Conservation (phyloP, 2,113 vertebrate genomes). For the Ailurus styani region DNA sequence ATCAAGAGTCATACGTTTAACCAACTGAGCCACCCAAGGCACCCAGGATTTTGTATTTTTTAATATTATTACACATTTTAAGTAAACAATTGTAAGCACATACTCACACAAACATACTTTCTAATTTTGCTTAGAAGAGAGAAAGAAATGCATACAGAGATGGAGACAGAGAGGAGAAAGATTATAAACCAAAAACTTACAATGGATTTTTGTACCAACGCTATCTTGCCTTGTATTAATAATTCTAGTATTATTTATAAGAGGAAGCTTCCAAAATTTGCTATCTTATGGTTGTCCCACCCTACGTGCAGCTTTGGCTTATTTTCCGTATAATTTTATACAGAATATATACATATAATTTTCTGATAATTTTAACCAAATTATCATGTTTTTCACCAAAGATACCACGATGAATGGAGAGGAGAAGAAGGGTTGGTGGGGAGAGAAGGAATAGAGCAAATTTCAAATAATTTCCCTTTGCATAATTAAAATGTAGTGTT, state of each 20-base stretch:
- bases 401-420: not conserved
- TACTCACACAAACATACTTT: not conserved
- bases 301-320: not conserved
- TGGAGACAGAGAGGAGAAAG: not conserved
- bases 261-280: not conserved
- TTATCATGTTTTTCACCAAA: not conserved
- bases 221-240: not conserved
- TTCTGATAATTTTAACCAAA: not conserved
- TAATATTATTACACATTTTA: not conserved
- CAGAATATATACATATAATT: too few species aligned
- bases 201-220: not conserved
- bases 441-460: not conserved
- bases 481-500: slow-evolving; percentile 40
- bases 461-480: not conserved
- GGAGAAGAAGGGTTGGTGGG: not conserved
- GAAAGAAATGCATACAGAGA: not conserved
- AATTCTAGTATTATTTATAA: slow-evolving; percentile 11
- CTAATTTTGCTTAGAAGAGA: not conserved
- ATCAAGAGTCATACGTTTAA: not conserved
- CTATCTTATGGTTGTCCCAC: not conserved
- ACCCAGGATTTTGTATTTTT: not conserved
- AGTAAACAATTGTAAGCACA: not conserved
- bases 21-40: not conserved
- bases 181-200: not conserved
- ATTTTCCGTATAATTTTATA: not conserved